Evolutionary conservation across 2,888 invertebrate species (phyloP), one percentile per base, ranked within the genome.

Genomic region (Lordiphosa andalusiaca): DNA sequence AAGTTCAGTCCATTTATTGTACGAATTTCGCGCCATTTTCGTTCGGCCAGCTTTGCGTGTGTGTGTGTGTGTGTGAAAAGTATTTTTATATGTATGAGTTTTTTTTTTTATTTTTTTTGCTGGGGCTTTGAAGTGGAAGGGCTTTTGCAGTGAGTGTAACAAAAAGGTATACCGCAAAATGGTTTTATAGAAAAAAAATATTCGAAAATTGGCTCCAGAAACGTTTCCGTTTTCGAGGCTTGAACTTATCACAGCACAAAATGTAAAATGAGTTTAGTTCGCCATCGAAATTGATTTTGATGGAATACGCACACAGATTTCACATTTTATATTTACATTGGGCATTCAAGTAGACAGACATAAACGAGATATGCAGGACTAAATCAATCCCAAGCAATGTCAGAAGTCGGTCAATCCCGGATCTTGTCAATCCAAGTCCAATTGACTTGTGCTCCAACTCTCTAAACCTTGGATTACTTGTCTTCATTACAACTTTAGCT

Each of bases 1-100:
- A 85, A 85, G 84, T 86, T 58, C 86, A 85, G 74, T 85, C 85
- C 86, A 86, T 86, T 86, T 80, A 82, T 82, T 77, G 83, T 75
- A 76, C 81, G 84, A 84, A 78, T 82, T 84, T 82, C 73, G 82
- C 82, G 82, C 78, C 78, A 82, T 84, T 75, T 75, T 71, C 65
- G 60, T 55, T 75, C n/a, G 73, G 66, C 61, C 77, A 74, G 63
- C 76, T 76, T 54, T 55, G 55, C 54, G 55, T 16, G 16, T 16
- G 16, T 16, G 16, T 16, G 16, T 16, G 16, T 16, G 56, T 38
- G 30, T 13, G 13, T 35, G 21, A 30, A 21, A 36, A 25, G 16
- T 39, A 30, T 41, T n/a, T 49, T 13, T 46, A 6, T 16, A 37
- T 33, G 57, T 42, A n/a, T n/a, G 23, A 1, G 4, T 19, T 40